These are phyloP conservation scores for Clarias pachynema DNA, from an alignment of 2,797 vertebrate species.

Conservation along the genomic window DNA sequence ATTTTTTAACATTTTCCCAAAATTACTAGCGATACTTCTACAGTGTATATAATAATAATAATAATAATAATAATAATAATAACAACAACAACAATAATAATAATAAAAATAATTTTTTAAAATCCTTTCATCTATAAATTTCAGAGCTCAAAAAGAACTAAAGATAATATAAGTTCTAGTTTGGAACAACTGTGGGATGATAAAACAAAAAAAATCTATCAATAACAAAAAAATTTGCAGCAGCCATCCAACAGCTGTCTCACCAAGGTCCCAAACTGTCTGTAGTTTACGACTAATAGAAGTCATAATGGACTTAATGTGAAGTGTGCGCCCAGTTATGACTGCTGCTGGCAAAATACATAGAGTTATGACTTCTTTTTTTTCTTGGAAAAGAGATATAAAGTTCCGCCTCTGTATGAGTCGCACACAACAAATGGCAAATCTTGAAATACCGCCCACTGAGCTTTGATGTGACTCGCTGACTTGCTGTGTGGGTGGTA, in stretches of 20 bases:
- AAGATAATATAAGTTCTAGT: background rate
- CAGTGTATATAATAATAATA: no score
- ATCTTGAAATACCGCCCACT: slow-evolving; percentile 4
- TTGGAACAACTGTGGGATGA: background rate
- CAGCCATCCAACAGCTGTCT: background rate
- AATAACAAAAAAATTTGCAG: background rate
- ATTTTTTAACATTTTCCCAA: background rate
- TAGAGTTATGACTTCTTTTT: background rate
- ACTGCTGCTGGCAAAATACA: background rate
- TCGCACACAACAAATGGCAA: slow-evolving; percentile 5
- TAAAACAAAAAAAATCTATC: background rate
- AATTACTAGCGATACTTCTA: background rate
- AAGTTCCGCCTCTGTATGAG: background rate
- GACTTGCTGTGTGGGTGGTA: slow-evolving; percentile 13
- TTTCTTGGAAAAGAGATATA: background rate
- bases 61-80: no score
- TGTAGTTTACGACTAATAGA: background rate
- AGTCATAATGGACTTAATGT: background rate
- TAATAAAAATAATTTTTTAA: no score
- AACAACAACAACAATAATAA: no score
- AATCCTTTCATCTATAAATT: background rate
- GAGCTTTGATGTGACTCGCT: slow-evolving; percentile 9
- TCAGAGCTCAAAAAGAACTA: background rate
- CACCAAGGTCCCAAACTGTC: background rate
- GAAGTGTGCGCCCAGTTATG: background rate